Conservation (phyloP, 2,888 invertebrate genomes). For the Diarsia brunnea region DNA sequence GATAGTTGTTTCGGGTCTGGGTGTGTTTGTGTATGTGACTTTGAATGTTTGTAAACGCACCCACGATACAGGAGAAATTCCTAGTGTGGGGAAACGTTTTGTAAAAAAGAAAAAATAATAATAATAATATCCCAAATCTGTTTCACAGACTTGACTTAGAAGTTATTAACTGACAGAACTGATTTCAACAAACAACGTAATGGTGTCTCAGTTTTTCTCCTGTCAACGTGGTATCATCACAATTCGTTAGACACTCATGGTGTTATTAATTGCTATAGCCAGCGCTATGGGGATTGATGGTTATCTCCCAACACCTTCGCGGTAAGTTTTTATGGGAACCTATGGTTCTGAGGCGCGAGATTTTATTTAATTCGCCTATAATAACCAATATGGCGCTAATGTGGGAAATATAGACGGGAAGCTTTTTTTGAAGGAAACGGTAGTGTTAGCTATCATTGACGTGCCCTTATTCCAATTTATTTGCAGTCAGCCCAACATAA, state of each 20-base stretch:
- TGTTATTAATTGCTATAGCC: conserved; percentile 74
- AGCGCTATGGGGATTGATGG: conserved; percentile 66
- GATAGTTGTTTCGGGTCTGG: too few relatives aligned
- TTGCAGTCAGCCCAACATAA: too few relatives aligned
- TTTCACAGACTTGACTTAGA: too few relatives aligned
- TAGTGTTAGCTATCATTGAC: neutral
- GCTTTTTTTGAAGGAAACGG: neutral
- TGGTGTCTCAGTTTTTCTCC: neutral
- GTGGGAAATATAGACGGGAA: conserved; percentile 41
- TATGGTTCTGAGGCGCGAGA: conserved; percentile 41
- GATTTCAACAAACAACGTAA: too few relatives aligned
- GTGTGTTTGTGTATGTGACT: too few relatives aligned
- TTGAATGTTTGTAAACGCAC: too few relatives aligned
- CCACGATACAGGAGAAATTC: too few relatives aligned
- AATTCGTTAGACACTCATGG: conserved; percentile 60
- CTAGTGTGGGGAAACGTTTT: too few relatives aligned
- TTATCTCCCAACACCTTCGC: conserved; percentile 63
- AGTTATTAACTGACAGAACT: too few relatives aligned
- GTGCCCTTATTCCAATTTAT: neutral
- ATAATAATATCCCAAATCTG: too few relatives aligned
- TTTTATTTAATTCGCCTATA: conserved; percentile 43
- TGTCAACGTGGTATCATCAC: conserved; percentile 38
- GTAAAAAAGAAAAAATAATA: too few relatives aligned
- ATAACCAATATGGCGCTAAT: conserved; percentile 37
- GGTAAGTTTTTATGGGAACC: conserved; percentile 52